Percentiles rank a stretch among this genome's conserved stretches.
These are phyloP conservation scores for Hypomecis atomaria DNA, from an alignment of 2,888 invertebrate genomes.

Conservation along the genomic window DNA sequence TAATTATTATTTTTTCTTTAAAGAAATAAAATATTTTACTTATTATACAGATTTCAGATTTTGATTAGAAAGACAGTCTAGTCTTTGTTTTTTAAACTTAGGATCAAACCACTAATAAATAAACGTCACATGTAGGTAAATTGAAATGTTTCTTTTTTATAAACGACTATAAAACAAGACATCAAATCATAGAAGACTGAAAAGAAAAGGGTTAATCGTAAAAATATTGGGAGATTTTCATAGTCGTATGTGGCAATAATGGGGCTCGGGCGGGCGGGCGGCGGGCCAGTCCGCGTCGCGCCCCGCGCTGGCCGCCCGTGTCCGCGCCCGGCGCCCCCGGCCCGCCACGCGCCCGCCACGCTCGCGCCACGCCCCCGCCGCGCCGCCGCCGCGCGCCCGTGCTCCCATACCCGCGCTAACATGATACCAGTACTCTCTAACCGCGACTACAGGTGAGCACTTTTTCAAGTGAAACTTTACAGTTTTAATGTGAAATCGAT, in stretches of 20 bases:
- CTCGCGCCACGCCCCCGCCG: slow-evolving; percentile 59
- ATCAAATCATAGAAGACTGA: background rate
- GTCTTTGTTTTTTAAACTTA: too few relatives aligned
- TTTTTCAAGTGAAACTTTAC: slow-evolving; percentile 62
- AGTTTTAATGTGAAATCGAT: slow-evolving; percentile 67
- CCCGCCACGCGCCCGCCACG: slow-evolving; percentile 39
- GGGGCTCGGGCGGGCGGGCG: slow-evolving; percentile 12
- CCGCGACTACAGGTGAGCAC: slow-evolving; percentile 67
- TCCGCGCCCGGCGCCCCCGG: slow-evolving; percentile 41
- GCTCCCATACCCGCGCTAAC: slow-evolving; percentile 49
- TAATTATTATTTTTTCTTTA: too few relatives aligned
- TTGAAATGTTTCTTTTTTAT: too few relatives aligned
- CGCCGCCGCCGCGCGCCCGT: slow-evolving; percentile 55
- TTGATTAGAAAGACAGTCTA: too few relatives aligned
- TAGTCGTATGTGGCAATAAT: background rate
- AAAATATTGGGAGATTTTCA: background rate
- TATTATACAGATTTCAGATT: too few relatives aligned
- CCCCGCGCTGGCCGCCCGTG: slow-evolving; percentile 70
- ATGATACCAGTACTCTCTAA: slow-evolving; percentile 61
- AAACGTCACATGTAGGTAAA: too few relatives aligned
- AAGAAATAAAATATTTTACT: too few relatives aligned
- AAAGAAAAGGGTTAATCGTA: background rate
- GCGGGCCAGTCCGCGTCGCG: slow-evolving; percentile 64
- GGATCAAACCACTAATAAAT: too few relatives aligned
- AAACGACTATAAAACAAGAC: too few relatives aligned